Evolutionary conservation across 2,113 vertebrate species (phyloP), one percentile per base, ranked within the genome.

Genomic region (Sinosuthora webbiana): DNA sequence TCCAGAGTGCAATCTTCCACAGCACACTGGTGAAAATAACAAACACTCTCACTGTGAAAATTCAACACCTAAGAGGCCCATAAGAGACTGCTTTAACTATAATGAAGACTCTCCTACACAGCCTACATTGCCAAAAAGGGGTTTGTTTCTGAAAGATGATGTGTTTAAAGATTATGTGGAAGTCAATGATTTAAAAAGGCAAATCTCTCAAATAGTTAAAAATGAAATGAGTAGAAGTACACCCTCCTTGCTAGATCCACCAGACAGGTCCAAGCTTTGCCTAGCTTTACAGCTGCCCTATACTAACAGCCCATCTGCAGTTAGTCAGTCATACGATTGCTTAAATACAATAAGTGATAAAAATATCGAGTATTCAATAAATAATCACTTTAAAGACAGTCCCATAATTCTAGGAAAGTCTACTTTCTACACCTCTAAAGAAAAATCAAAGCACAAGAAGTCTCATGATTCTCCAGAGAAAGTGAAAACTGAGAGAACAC

Each of bases 191-290:
- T 92, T 93, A 50, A 97, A 96, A 93, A 95, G 90, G 15, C 94
- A 95, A 47, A 89, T 97, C 45, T 96, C 93, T 13, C 95, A 98
- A 37, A 98, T 97, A 83, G 97, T 98, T 73, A 98, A 98, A 95
- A 98, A 98, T 30, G 98, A 99, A 91, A 94, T 99, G 89, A 99
- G 99, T 92, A 98, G 97, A 91, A 99, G 99, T 97, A 98, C 98
- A 37, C 98, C 99, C 0, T 98, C 99, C 1, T 94, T 99, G 44
- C 93, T 98, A 94, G 98, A 99, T 55, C 98, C 98, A 45, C 98
- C 97, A 6, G 99, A 99, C 96, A 98, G 98, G 33, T 98, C 99
- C 50, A 99, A 98, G 90, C 99, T 99, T 93, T 99, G 99, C 96
- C 95, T 99, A 67, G 98, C 98, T 64, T 97, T 99, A 79, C 98